Base-by-base conservation (phyloP, 2,113 vertebrate species). In the Struthidea cinerea region DNA sequence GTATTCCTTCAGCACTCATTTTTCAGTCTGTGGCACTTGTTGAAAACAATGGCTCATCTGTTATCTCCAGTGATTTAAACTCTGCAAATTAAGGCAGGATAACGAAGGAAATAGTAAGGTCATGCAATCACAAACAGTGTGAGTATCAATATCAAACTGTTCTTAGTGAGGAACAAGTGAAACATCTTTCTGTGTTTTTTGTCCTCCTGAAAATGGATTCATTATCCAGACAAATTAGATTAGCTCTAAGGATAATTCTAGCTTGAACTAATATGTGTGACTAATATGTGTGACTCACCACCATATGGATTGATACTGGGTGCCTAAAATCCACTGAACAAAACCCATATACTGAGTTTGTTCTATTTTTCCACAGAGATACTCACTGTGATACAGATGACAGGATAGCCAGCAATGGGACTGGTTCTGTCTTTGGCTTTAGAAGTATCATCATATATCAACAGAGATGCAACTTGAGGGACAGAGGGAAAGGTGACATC, bases 401-500 rank as follows among this genome's bases (percentile, higher is more conserved):
- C 98, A 14, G 99, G 99, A 95, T 99, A 99, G 30, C 99, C 99
- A 16, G 99, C 98, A 28, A 98, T 67, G 4, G 98, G 99, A 35
- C 94, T 98, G 23, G 89, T 84, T 92, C 81, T 97, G n/a, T 98
- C 98, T 68, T 96, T 95, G 20, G 97, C 97, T 96, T 91, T 95
- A 56, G 95, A 96, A 46, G 96, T 95, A 91, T 98, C 98, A 55
- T 99, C 99, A 32, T 99, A 99, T 84, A 98, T 97, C 91, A 99
- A 96, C 84, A 99, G 97, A 16, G 99, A 99, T 53, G 98, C 97
- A 67, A 99, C 98, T 79, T 98, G 98, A 70, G 99, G 99, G 74
- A 98, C 94, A 4, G 99, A 99, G 21, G 99, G 99, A 97, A 99
- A 99, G 52, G 99, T 99, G 94, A 99, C 99, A 30, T 99, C 99